These are phyloP conservation scores for Karalla daura DNA, from an alignment of 2,797 vertebrate genomes.

Conservation along the genomic window DNA sequence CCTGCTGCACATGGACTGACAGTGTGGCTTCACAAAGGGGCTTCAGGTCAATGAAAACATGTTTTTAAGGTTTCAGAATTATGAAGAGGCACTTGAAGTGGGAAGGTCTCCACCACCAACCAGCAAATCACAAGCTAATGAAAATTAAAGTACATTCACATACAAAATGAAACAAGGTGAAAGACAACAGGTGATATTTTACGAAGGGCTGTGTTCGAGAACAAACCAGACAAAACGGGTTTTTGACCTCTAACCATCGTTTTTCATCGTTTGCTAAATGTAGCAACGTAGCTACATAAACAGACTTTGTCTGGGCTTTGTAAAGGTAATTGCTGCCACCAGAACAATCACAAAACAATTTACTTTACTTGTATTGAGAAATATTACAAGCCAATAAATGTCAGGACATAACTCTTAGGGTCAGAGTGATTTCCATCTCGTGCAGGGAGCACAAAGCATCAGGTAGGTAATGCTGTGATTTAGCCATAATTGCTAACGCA, in stretches of 20 bases:
- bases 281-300: background rate
- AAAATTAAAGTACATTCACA: too few relatives aligned
- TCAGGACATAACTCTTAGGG: background rate
- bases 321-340: background rate
- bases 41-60: background rate
- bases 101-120: too few relatives aligned
- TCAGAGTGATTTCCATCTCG: conserved; percentile 5
- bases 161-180: too few relatives aligned
- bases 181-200: too few relatives aligned
- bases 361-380: background rate
- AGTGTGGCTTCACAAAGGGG: background rate
- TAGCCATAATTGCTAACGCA: conserved; percentile 56
- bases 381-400: conserved; percentile 3
- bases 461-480: conserved; percentile 41
- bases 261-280: too few relatives aligned
- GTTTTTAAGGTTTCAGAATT: background rate
- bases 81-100: background rate
- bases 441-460: conserved; percentile 13
- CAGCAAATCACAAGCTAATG: too few relatives aligned
- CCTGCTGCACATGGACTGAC: too few relatives aligned
- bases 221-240: too few relatives aligned
- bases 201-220: too few relatives aligned
- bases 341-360: conserved; percentile 3
- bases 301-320: background rate
- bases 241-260: too few relatives aligned